Evolutionary conservation across 2,113 vertebrate species (phyloP), one percentile per base, ranked within the genome.

Genomic region (Numida meleagris): DNA sequence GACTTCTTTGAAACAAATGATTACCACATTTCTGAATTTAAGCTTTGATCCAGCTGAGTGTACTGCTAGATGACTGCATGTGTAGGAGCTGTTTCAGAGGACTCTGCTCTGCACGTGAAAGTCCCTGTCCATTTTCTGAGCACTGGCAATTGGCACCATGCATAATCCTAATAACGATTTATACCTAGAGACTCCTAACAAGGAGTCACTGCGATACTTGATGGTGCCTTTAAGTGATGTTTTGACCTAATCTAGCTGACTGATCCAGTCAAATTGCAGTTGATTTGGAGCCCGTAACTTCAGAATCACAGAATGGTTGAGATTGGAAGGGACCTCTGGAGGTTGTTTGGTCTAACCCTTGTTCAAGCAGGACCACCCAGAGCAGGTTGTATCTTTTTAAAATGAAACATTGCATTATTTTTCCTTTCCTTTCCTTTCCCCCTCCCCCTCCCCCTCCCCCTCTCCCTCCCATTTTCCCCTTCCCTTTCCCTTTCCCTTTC

Each of bases 201-300:
- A 18, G 4, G 29, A 84, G 55, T 71, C 61, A 66, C 21, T 70
- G 40, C 15, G 40, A 87, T 67, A 68, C 4, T 72, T 94, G 75
- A 79, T 40, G 48, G 63, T 61, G 20, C 15, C 25, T 43, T 80
- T 85, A 82, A 72, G 38, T 46, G 14, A 38, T 62, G 45, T 85
- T 91, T 94, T 53, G n/a, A 93, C 63, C 66, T 87, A 85, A 94
- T 74, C 46, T 57, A 94, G 19, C 4, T 50, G 48, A 67, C 53
- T 72, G 77, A 93, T 90, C 46, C 62, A 62, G 61, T 51, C 59
- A 70, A 63, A 61, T 57, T 80, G 33, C 29, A 29, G 58, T 33
- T 82, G 59, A 72, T 85, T 82, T 93, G 9, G 15, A 91, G 23
- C 43, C 45, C 11, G 14, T 68, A 79, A 88, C 21, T 79, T 48